These are phyloP conservation scores for Catocala nupta DNA, from an alignment of 2,888 invertebrate species.

Conservation along the genomic window DNA sequence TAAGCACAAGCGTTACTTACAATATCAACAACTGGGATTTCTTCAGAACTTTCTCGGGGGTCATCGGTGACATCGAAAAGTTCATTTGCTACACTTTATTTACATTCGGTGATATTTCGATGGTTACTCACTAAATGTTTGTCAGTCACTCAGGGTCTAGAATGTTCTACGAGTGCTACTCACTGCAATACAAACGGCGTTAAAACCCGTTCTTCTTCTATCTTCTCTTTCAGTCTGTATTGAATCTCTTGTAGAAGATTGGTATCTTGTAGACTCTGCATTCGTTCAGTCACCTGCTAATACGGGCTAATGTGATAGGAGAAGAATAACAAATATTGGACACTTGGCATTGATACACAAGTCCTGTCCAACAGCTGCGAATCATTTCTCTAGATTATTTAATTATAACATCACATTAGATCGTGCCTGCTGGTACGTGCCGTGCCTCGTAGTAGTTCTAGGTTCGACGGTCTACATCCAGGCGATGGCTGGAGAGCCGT, in stretches of 20 bases:
- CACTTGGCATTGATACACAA: too few species aligned
- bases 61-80: slow-evolving; percentile 26
- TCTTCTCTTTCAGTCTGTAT: slow-evolving; percentile 17
- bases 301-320: slow-evolving; percentile 9
- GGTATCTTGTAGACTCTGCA: background rate
- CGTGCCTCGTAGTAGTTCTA: slow-evolving; percentile 10
- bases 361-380: background rate
- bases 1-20: slow-evolving; percentile 54
- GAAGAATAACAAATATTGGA: too few species aligned
- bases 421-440: background rate
- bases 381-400: background rate
- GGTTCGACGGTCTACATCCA: slow-evolving; percentile 73
- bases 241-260: slow-evolving; percentile 5
- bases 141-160: slow-evolving; percentile 23
- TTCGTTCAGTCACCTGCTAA: slow-evolving; percentile 1
- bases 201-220: background rate
- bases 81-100: slow-evolving; percentile 31
- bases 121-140: slow-evolving; percentile 38
- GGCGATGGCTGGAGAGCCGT: slow-evolving; percentile 78
- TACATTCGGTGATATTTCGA: slow-evolving; percentile 40
- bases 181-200: slow-evolving; percentile 1
- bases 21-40: slow-evolving; percentile 52
- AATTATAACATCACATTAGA: slow-evolving; percentile 8
- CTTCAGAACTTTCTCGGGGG: slow-evolving; percentile 22
- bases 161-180: slow-evolving; percentile 17